Conservation (phyloP, 2,888 invertebrate species). For the Clunio marinus region DNA sequence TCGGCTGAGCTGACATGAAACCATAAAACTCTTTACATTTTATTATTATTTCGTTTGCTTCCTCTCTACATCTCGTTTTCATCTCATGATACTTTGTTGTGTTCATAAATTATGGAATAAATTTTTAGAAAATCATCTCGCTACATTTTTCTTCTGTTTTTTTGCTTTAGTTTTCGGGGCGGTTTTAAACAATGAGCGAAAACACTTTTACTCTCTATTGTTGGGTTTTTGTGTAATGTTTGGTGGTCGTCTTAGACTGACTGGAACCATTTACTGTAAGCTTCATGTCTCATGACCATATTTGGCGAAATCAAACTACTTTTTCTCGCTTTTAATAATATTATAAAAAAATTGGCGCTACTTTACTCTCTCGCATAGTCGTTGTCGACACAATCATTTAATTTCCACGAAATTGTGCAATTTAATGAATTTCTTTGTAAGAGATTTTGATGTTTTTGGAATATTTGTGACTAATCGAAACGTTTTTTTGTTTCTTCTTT, state of each 20-base stretch:
- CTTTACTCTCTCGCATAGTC: constrained; percentile 22
- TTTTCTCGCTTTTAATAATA: constrained; percentile 18
- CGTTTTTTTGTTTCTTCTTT: neutral
- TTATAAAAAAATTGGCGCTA: neutral
- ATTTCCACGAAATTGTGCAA: constrained; percentile 32
- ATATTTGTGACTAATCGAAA: no score
- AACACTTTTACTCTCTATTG: no score
- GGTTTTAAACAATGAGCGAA: neutral
- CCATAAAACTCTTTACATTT: no score
- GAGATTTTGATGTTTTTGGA: neutral
- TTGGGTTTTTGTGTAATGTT: no score
- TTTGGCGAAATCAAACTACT: constrained; percentile 23
- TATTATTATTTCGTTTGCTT: neutral
- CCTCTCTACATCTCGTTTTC: neutral
- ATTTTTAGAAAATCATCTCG: constrained; percentile 1
- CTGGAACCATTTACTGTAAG: constrained; percentile 5
- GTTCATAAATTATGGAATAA: constrained; percentile 20
- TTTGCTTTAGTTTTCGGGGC: no score
- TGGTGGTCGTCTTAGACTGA: neutral
- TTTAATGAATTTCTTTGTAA: neutral
- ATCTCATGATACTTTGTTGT: neutral
- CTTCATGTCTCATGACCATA: constrained; percentile 26
- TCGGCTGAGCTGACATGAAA: no score
- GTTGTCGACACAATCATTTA: no score
- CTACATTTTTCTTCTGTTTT: neutral